These are phyloP conservation scores for Megaptera novaeangliae DNA, from an alignment of 2,113 vertebrate species.

Conservation along the genomic window DNA sequence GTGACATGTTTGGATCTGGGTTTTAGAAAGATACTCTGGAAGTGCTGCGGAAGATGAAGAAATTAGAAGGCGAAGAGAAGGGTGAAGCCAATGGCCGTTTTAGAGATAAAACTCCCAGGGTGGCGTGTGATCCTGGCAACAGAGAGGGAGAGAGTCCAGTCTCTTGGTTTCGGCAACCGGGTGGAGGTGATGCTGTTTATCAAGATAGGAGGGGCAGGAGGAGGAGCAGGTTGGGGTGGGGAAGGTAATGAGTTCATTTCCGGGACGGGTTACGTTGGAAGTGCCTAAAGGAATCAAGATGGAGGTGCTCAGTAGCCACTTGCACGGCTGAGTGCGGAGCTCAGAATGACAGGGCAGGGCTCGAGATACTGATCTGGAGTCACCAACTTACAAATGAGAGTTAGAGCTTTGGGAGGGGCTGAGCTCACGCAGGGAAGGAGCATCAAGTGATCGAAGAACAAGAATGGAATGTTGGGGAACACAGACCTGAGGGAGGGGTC, in stretches of 20 bases:
- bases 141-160: constrained; percentile 13
- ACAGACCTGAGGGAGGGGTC: accelerated
- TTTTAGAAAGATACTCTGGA: neutral
- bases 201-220: constrained; percentile 9
- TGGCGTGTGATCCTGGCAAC: neutral
- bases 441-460: neutral
- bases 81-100: neutral
- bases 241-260: constrained; percentile 24
- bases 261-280: constrained; percentile 28
- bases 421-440: neutral
- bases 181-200: constrained; percentile 4
- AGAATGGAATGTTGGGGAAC: neutral
- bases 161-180: constrained; percentile 42
- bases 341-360: neutral
- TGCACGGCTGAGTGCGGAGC: neutral
- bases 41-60: neutral
- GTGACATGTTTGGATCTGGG: neutral
- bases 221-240: constrained; percentile 54
- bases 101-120: neutral
- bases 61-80: neutral
- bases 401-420: neutral
- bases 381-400: neutral
- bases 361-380: neutral
- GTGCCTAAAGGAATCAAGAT: neutral
- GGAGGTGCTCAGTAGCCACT: neutral